Conservation (phyloP, 2,797 vertebrate species). For the Sardinella longiceps region DNA sequence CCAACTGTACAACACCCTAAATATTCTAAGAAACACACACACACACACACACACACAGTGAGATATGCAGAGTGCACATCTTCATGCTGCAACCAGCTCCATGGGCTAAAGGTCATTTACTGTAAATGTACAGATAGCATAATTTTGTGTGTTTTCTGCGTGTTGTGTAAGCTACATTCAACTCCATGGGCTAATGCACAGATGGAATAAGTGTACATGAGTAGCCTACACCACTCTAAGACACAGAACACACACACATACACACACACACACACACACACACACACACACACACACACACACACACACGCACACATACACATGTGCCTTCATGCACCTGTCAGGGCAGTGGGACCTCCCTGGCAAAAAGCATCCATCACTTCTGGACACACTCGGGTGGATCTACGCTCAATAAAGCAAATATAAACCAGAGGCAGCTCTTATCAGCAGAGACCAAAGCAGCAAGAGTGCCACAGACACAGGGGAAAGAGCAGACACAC, state of each 20-base stretch:
- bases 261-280: background rate
- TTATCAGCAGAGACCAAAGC: slow-evolving; percentile 62
- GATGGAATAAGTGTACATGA: background rate
- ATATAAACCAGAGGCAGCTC: slow-evolving; percentile 66
- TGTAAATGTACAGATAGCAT: no score
- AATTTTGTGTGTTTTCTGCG: no score
- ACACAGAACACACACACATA: background rate
- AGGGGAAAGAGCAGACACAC: slow-evolving; percentile 20
- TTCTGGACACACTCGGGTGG: slow-evolving; percentile 64
- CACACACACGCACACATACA: background rate
- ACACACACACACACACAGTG: slow-evolving; percentile 8
- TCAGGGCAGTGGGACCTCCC: slow-evolving; percentile 19
- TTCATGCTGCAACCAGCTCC: no score
- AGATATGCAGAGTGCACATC: no score
- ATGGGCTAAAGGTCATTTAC: no score
- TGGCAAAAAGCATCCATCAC: slow-evolving; percentile 67
- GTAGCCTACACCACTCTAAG: no score
- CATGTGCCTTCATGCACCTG: background rate
- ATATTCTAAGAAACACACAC: background rate
- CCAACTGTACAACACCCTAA: no score
- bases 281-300: background rate
- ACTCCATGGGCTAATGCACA: background rate
- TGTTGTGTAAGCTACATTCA: no score
- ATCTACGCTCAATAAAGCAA: slow-evolving; percentile 73
- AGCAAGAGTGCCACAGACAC: background rate